Conservation (phyloP, 2,797 vertebrate species). For the Pelochelys cantorii region DNA sequence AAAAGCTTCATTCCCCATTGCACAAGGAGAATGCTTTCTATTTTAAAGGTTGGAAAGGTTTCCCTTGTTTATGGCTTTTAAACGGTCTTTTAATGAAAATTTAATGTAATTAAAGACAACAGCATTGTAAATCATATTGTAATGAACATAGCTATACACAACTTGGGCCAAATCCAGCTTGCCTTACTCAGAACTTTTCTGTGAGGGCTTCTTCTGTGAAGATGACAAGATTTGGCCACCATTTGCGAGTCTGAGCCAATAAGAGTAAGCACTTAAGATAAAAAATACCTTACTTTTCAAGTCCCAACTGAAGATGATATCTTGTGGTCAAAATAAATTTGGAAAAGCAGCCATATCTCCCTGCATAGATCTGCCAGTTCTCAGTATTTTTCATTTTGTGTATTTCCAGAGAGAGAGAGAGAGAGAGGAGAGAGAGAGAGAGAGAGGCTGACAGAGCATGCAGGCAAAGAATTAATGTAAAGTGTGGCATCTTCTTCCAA, state of each 20-base stretch:
- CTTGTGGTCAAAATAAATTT: not conserved
- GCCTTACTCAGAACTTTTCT: not conserved
- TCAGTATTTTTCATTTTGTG: not conserved
- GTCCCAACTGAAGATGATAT: not conserved
- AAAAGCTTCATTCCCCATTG: not conserved
- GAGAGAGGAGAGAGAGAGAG: no score
- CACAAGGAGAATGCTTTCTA: not conserved
- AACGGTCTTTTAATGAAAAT: not conserved
- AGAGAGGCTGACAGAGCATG: not conserved
- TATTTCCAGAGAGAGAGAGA: not conserved
- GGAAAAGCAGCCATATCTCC: not conserved
- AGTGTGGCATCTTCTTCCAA: not conserved
- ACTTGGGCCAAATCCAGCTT: not conserved
- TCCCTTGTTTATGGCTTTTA: not conserved
- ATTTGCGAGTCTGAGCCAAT: not conserved
- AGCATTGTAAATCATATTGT: not conserved
- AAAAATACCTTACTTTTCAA: not conserved
- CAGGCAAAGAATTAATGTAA: not conserved
- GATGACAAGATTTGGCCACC: not conserved
- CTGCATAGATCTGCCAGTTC: not conserved
- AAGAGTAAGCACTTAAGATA: not conserved
- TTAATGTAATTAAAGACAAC: not conserved
- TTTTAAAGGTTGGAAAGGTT: not conserved
- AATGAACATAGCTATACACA: not conserved
- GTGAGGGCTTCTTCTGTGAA: not conserved